Evolutionary conservation across 2,113 vertebrate genomes (phyloP), one percentile per base, ranked within the genome.

Genomic region (Megaceryle torquata): DNA sequence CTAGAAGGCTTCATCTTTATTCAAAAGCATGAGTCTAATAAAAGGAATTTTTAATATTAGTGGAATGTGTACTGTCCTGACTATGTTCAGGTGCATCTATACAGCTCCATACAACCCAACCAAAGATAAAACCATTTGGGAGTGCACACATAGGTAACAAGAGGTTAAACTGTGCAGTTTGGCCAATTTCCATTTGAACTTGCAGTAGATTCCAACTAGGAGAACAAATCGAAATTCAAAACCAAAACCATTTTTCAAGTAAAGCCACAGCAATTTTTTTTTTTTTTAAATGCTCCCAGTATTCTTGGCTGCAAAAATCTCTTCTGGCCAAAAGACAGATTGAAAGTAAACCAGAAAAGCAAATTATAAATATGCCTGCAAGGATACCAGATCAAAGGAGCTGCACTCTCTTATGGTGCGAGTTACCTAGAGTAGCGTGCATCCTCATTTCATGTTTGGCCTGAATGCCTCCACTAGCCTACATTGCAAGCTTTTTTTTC

Each of bases 211-310:
- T 85, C 78, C 83, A 46, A 91, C 22, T 75, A 60, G 3, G 24
- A 96, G 86, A 87, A 89, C 64, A 70, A 96, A 87, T 48, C 28
- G 77, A 79, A 92, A 92, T 79, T 95, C 88, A 96, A 97, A 95
- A 80, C 65, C 75, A 93, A 94, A 91, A 87, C 24, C 44, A 96
- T 97, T 89, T 97, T 97, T 97, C 95, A 96, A 96, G 86, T 79
- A 93, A 97, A 97, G 54, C 67, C 35, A 95, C 96, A 97, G 86
- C 95, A 95, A 95, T 7, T 50, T 50, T 50, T 51, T 51, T 91
- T 96, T 96, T 94, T 96, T 97, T 84, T 50, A 46, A 97, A 87
- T 93, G 64, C 29, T 94, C 82, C 81, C 81, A 87, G 79, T 97
- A 79, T 82, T 90, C 69, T 95, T 96, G 92, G 67, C 88, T 94